Evolutionary conservation across 1,140 invertebrate species (phyloP), one percentile per base, ranked within the genome.

Genomic region (Eulimnadia texana): DNA sequence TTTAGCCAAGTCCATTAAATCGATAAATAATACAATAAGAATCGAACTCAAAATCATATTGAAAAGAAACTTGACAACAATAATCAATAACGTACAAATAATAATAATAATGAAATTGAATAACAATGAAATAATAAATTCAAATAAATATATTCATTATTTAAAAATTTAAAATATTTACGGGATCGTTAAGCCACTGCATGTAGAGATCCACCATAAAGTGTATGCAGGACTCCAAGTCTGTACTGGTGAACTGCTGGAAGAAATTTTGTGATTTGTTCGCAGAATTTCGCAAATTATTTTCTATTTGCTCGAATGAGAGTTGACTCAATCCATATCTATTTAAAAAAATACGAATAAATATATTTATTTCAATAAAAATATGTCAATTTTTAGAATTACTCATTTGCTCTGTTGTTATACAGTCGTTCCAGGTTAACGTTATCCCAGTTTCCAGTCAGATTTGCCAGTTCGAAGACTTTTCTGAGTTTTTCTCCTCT

Each of bases 211-310:
- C 88, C 63, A 91, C 76, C 0, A 92, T 71, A 66, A 92, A 84
- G 68, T 88, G 85, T n/a, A 92, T 70, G 74, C 90, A 93, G 9
- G 89, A 92, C 67, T 86, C 83, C 3, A 92, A 73, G 71, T 93
- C 89, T 2, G 92, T 76, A 1, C 82, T 82, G 58, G 75, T 76
- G 10, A 58, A 25, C 60, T 29, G 27, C 55, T 11, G 55, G 55
- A 42, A 19, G 16, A 10, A 42, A 27, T 16, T 23, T 54, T 54
- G 23, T 54, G 24, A 16, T 54, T 54, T 3, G 52, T 29, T 57
- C 24, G 25, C 29, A 27, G 33, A 42, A 27, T 27, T 57, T 57
- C 27, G 33, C 33, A 57, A 22, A 19, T 33, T 57, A 19, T 3
- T 13, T n/a, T 57, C 27, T 2, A 57, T 57, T 2, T 57, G 28